These are phyloP conservation scores for Drosophila willistoni DNA, from an alignment of 1,140 invertebrate species.

Conservation along the genomic window DNA sequence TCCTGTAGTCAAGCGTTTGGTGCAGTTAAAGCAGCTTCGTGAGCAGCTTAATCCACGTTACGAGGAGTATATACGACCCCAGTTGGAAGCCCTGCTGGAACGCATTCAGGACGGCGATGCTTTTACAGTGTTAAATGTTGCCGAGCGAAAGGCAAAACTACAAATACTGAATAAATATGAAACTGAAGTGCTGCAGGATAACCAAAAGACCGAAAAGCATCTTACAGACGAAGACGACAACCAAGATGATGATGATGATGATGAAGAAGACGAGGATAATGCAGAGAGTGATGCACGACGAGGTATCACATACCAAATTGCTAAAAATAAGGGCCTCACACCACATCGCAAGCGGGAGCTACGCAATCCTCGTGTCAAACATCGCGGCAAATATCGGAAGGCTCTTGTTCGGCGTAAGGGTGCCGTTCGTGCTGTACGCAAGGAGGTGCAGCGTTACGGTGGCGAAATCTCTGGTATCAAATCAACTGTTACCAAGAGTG, in stretches of 20 bases:
- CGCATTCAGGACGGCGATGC: constrained; percentile 84
- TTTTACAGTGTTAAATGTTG: constrained; percentile 79
- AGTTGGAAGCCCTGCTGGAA: constrained; percentile 86
- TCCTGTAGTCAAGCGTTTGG: constrained; percentile 92
- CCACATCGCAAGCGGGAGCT: constrained; percentile 94
- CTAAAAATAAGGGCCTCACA: constrained; percentile 97
- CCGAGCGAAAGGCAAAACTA: constrained; percentile 72
- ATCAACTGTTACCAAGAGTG: constrained; percentile 91
- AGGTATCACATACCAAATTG: constrained; percentile 95
- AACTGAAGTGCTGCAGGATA: not conserved
- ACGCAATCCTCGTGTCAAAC: constrained; percentile 96
- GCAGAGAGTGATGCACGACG: constrained; percentile 85
- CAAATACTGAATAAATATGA: constrained; percentile 72
- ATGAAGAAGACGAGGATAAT: constrained; percentile 56
- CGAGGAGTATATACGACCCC: constrained; percentile 84
- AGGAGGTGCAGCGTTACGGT: constrained; percentile 90
- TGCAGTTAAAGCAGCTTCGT: constrained; percentile 91
- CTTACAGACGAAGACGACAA: constrained; percentile 43
- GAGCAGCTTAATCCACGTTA: constrained; percentile 86
- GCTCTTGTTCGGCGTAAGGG: constrained; percentile 95
- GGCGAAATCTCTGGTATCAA: constrained; percentile 97
- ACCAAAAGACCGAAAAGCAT: not conserved
- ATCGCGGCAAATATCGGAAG: constrained; percentile 95
- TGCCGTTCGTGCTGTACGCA: constrained; percentile 91
- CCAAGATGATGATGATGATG: constrained; percentile 35